Evolutionary conservation across 2,888 invertebrate species (phyloP), one percentile per base, ranked within the genome.

Genomic region (Leucozona laternaria): DNA sequence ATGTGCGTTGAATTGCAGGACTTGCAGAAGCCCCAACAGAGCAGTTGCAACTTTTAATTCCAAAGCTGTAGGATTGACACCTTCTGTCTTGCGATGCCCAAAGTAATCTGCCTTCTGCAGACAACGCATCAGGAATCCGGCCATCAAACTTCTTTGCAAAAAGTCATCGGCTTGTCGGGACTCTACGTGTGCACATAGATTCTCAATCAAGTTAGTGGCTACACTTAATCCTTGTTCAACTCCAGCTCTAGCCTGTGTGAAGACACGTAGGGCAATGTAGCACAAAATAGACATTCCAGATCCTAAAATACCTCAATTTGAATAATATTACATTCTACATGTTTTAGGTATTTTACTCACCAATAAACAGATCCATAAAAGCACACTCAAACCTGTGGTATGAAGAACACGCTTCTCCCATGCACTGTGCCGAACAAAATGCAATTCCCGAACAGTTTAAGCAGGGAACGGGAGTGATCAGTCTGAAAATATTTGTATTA

Each of bases 1-100:
- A 90, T 97, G 97, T 0, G 97, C 97, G 90, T 97, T 97, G 91
- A 97, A 97, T 91, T 97, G 97, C 15, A 97, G 92, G 68, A 96
- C 93, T 91, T 97, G 96, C 11, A 97, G 93, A 89, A 96, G 94
- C 48, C 94, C 94, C 10, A 97, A 92, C 10, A 97, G 90, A 22
- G 97, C 92, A 70, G 95, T 94, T 11, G 94, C 95, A 25, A 96
- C 93, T 88, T 93, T 92, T 70, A 94, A 89, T 90, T 95, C 95
- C 25, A 94, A 93, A 17, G 94, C 94, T 1, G 93, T 93, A 4
- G 91, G 93, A 88, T 93, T 93, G 0, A 92, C 92, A 0, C 91
- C 92, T 70, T 92, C 93, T 2, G 93, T 92, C 73, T 91, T 92
- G 15, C 93, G 91, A 0, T 90, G 90, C 3, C 93, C 93, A 89